Conservation (phyloP, 2,888 invertebrate genomes). For the Lycia hirtaria region DNA sequence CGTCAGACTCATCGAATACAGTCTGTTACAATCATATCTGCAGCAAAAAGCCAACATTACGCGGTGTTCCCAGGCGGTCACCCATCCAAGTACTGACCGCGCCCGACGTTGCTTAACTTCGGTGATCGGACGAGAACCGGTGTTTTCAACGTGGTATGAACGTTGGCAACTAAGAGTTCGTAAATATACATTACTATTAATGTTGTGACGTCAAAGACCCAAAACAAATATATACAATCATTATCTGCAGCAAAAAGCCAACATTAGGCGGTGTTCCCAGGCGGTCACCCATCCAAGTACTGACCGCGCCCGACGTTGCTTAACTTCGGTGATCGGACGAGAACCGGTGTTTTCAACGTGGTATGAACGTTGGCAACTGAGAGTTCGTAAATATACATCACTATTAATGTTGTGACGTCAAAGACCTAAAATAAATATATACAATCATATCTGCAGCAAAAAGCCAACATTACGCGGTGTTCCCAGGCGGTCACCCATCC, state of each 20-base stretch:
- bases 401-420: neutral
- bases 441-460: conserved; percentile 43
- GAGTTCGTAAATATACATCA: neutral
- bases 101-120: conserved; percentile 82
- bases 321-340: conserved; percentile 80
- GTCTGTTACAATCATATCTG: no score
- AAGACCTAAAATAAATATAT: neutral
- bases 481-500: conserved; percentile 78
- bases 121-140: conserved; percentile 80
- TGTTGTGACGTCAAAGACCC: neutral
- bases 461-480: conserved; percentile 72
- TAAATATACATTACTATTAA: neutral
- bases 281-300: conserved; percentile 81
- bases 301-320: conserved; percentile 77
- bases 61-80: conserved; percentile 80
- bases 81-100: conserved; percentile 82
- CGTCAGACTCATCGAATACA: no score
- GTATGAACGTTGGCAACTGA: conserved; percentile 43
- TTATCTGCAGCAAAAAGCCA: conserved; percentile 52
- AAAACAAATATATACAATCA: neutral
- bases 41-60: conserved; percentile 60
- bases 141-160: conserved; percentile 62
- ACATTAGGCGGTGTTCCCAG: conserved; percentile 74
- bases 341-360: conserved; percentile 44
- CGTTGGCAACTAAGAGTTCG: conserved; percentile 48